Base-by-base conservation (phyloP, 2,888 invertebrate species). In the Diarsia rubi region DNA sequence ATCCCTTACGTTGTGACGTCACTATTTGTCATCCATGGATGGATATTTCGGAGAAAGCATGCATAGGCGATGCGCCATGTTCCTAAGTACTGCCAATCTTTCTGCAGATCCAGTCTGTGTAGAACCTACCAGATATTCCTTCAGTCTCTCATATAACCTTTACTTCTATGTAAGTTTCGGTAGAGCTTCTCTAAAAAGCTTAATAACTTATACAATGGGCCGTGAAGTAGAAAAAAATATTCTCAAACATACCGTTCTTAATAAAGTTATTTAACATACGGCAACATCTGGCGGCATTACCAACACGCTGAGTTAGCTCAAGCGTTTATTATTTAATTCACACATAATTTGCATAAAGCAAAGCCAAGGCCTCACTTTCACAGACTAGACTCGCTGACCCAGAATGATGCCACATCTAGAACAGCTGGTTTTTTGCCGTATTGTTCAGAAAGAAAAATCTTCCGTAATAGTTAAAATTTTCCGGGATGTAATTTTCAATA, bases 351-450 rank as follows among this genome's bases (percentile, higher is more conserved):
- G 42, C 68, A 71, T 79, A 54, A 64, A 66, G 19, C 65, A 75
- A 70, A 83, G 69, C 69, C 84, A 86, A 86, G 78, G 81, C 27
- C 64, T 79, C 65, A 80, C 82, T 84, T 81, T 84, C 81, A 83
- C 80, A 75, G 45, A 69, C 64, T 37, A 75, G 68, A 81, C 75
- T 75, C 45, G 69, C 63, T 87, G 84, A 86, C 84, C 86, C 66
- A 83, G 78, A 81, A 82, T 73, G 5, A 63, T 59, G 59, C 62
- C 69, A 49, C 6, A 78, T 76, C 62, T 64, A 67, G 62, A 70
- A 69, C 45, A 19, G 45, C 49, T 65, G 9, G 8, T 19, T 52
- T 49, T 65, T 60, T 2, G 0, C 12, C 19, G 60, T 52, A 31
- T 47, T n/a, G 6, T 62, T 47, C 9, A 27, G n/a, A 70, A 31